These are phyloP conservation scores for Lasaia peninsularis DNA, from an alignment of 1,140 invertebrate genomes.

Conservation along the genomic window DNA sequence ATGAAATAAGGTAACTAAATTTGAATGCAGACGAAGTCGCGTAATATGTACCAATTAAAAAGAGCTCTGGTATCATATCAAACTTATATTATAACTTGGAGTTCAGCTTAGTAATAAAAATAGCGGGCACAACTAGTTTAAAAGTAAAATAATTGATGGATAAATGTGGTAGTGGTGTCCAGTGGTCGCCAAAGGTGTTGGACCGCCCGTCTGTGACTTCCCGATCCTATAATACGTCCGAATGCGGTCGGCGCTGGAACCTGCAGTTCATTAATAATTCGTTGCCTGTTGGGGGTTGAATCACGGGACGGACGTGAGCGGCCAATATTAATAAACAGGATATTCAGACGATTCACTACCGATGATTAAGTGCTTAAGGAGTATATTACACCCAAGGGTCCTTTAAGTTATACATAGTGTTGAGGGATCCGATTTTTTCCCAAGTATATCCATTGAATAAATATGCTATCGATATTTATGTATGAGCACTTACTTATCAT, in stretches of 20 bases:
- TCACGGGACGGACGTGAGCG: slow-evolving; percentile 24
- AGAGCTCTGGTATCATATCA: too few relatives aligned
- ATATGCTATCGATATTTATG: too few relatives aligned
- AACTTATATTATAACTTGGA: too few relatives aligned
- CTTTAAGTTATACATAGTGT: not conserved
- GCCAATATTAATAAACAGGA: slow-evolving; percentile 25
- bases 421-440: not conserved
- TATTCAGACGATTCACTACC: slow-evolving; percentile 13
- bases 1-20: too few relatives aligned
- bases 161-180: too few relatives aligned
- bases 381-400: not conserved
- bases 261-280: slow-evolving; percentile 50
- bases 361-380: slow-evolving; percentile 9
- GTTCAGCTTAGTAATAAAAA: too few relatives aligned
- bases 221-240: slow-evolving; percentile 31
- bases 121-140: too few relatives aligned
- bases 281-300: slow-evolving; percentile 32
- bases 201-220: slow-evolving; percentile 17
- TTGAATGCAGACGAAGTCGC: too few relatives aligned
- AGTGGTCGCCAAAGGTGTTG: not conserved
- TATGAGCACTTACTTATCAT: too few relatives aligned
- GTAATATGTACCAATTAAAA: too few relatives aligned
- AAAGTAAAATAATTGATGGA: too few relatives aligned
- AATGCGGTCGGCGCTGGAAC: slow-evolving; percentile 33
- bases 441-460: not conserved